Percentiles rank a stretch among this genome's conserved stretches.
These are phyloP conservation scores for Oligia fasciuncula DNA, from an alignment of 2,888 invertebrate species.

Conservation along the genomic window DNA sequence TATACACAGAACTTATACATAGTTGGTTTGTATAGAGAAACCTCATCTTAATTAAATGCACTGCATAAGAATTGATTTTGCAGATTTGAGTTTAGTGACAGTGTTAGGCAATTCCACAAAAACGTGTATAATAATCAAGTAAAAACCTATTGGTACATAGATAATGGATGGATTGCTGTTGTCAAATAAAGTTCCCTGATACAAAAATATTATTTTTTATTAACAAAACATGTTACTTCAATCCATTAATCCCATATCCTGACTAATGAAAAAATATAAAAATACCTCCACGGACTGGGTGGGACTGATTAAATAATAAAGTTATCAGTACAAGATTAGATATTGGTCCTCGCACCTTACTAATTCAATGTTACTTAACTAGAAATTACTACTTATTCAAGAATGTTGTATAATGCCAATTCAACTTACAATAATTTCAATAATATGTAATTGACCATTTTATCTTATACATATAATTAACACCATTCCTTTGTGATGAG, in stretches of 20 bases:
- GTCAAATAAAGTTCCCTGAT: conserved; percentile 76
- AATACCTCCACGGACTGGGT: conserved; percentile 5
- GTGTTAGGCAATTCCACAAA: conserved; percentile 59
- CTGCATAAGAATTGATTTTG: conserved; percentile 76
- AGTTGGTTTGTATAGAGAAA: conserved; percentile 60
- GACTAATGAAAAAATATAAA: conserved; percentile 12
- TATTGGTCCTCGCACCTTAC: conserved; percentile 33
- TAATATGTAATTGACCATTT: conserved; percentile 21
- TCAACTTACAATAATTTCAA: conserved; percentile 21
- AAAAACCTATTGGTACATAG: conserved; percentile 64
- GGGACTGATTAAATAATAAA: conserved; percentile 17
- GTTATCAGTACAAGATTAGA: conserved; percentile 44
- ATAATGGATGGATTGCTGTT: conserved; percentile 74
- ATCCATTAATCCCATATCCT: conserved; percentile 26
- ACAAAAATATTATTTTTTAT: conserved; percentile 56
- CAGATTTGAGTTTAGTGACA: conserved; percentile 63
- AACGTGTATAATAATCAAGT: conserved; percentile 53
- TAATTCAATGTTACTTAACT: conserved; percentile 20
- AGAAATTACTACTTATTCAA: conserved; percentile 18
- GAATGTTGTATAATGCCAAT: conserved; percentile 26
- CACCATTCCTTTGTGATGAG: background rate
- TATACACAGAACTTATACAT: conserved; percentile 64
- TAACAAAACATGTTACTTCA: conserved; percentile 29
- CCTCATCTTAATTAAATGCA: conserved; percentile 70
- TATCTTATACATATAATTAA: conserved; percentile 12